phyloP scores from a whole-genome alignment of 2,797 vertebrate genomes.

The Nannoperca obscura region DNA sequence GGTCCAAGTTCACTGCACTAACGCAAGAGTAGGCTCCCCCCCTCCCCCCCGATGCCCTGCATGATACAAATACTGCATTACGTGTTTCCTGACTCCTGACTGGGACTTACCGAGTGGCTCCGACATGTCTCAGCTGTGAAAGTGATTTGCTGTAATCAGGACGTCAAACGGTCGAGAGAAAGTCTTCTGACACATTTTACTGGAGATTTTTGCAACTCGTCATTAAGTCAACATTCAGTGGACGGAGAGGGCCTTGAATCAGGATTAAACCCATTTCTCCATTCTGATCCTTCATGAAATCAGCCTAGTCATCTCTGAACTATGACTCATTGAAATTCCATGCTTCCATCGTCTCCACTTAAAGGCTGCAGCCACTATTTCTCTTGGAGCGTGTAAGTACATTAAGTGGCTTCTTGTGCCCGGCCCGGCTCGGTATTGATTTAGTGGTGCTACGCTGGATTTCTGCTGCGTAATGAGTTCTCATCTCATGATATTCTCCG shows the following conservation, averaged over 20 bases:
- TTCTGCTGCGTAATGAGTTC: constrained; percentile 80
- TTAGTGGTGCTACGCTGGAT: constrained; percentile 70
- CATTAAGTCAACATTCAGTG: constrained; percentile 25
- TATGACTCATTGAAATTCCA: constrained; percentile 65
- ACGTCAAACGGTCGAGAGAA: constrained; percentile 6
- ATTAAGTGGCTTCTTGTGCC: constrained; percentile 59
- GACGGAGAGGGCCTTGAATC: constrained; percentile 26
- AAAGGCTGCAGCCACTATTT: constrained; percentile 59
- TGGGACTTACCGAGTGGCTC: constrained; percentile 35
- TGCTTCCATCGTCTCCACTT: constrained; percentile 50
- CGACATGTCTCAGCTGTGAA: constrained; percentile 28
- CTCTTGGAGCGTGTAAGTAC: constrained; percentile 61
- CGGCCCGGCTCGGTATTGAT: constrained; percentile 72
- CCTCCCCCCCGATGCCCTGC: constrained; percentile 61
- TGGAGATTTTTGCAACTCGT: constrained; percentile 19
- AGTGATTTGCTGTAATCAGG: constrained; percentile 13
- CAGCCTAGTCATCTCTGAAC: constrained; percentile 44
- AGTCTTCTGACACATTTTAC: neutral
- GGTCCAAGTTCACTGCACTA: constrained; percentile 84
- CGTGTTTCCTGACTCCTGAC: constrained; percentile 45
- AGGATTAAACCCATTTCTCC: constrained; percentile 33
- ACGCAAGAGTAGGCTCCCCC: constrained; percentile 69
- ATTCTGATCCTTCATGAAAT: constrained; percentile 48
- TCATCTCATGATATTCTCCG: constrained; percentile 74
- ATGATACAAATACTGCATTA: constrained; percentile 65